phyloP scores from a whole-genome alignment of 1,140 invertebrate species.

The Hylaeus volcanicus region DNA sequence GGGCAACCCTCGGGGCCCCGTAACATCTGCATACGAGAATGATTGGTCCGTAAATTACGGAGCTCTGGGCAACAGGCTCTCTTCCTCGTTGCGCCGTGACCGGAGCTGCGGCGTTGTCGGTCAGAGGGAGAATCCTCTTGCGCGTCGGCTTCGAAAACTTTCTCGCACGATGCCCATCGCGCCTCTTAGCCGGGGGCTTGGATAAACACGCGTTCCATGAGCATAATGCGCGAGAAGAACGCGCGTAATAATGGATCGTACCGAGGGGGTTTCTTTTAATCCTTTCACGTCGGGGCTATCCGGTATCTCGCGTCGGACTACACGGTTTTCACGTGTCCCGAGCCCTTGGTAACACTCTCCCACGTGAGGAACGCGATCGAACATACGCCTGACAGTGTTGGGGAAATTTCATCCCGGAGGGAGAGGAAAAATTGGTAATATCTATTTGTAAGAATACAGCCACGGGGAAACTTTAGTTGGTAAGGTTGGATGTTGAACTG shows the following conservation, averaged over 20 bases:
- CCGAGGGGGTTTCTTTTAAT: constrained; percentile 1
- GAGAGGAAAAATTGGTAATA: no score
- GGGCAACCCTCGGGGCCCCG: constrained; percentile 54
- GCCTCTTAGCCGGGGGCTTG: constrained; percentile 16
- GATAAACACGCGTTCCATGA: constrained; percentile 39
- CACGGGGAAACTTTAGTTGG: no score
- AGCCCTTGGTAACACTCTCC: no score
- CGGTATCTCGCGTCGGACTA: no score
- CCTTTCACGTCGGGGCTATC: neutral
- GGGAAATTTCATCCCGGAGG: no score
- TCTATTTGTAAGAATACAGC: no score
- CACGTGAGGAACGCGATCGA: no score
- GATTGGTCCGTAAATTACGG: constrained; percentile 78
- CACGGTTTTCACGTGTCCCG: no score
- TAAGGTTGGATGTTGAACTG: no score
- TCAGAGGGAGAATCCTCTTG: constrained; percentile 31
- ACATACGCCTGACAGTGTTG: no score
- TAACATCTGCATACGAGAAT: constrained; percentile 75
- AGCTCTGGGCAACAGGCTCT: constrained; percentile 70
- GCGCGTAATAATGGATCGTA: constrained; percentile 22
- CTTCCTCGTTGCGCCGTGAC: constrained; percentile 26
- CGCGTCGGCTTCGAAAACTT: constrained; percentile 13
- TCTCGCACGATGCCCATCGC: constrained; percentile 3
- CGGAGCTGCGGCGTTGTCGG: constrained; percentile 37
- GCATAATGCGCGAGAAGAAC: constrained; percentile 24